These are phyloP conservation scores for Nipponacmea schrenckii DNA, from an alignment of 2,888 invertebrate genomes.

Conservation along the genomic window DNA sequence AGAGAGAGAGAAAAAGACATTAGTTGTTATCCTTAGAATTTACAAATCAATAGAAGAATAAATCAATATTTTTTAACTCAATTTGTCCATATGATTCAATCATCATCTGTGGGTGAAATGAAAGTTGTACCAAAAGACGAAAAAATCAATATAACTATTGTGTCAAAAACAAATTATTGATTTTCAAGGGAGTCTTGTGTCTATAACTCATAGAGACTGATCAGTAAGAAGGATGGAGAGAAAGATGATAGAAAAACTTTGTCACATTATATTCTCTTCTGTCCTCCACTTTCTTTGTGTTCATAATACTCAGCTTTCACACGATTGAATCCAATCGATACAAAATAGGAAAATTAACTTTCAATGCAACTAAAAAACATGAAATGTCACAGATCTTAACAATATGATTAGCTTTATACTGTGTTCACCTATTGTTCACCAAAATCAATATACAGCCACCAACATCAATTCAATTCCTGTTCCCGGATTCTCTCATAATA, in stretches of 20 bases:
- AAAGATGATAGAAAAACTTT: not conserved
- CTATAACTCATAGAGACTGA: constrained; percentile 11
- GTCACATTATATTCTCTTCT: not conserved
- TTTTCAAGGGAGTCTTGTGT: constrained; percentile 23
- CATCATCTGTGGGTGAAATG: no score
- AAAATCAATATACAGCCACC: constrained; percentile 20
- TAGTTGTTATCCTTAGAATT: no score
- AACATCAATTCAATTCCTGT: constrained; percentile 20
- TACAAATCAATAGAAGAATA: constrained; percentile 13
- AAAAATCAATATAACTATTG: constrained; percentile 37
- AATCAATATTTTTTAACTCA: constrained; percentile 33
- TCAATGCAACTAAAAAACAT: constrained; percentile 21
- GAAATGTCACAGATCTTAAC: constrained; percentile 14
- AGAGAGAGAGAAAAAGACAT: no score
- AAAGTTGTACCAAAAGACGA: constrained; percentile 19
- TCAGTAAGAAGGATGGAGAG: not conserved
- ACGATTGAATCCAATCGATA: constrained; percentile 19
- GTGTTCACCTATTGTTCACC: constrained; percentile 17
- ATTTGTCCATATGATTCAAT: constrained; percentile 18
- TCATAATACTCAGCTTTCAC: not conserved
- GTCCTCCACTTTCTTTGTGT: constrained; percentile 3
- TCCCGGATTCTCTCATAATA: constrained; percentile 18
- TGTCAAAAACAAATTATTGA: constrained; percentile 35
- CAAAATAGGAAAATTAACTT: constrained; percentile 26
- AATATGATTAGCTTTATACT: constrained; percentile 21